These are phyloP conservation scores for Aramus guarauna DNA, from an alignment of 2,113 vertebrate genomes.

Conservation along the genomic window DNA sequence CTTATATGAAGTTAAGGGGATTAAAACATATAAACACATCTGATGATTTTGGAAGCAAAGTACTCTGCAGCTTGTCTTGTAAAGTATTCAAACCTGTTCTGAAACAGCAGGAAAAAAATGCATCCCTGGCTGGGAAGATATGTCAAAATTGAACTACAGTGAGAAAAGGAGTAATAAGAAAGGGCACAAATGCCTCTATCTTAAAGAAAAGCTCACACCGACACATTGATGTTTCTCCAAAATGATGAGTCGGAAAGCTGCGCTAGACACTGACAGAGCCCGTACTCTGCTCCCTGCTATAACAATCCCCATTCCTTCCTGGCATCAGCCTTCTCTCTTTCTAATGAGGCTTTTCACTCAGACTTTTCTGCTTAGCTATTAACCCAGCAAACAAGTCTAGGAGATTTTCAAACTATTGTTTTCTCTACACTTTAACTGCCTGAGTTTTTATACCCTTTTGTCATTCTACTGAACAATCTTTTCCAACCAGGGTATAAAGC, in stretches of 20 bases:
- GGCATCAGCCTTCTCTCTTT: conserved; percentile 23
- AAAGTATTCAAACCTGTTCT: background rate
- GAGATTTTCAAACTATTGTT: conserved; percentile 40
- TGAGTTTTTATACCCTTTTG: conserved; percentile 20
- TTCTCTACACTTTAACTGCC: background rate
- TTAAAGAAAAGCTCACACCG: conserved; percentile 23
- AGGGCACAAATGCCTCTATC: conserved; percentile 7
- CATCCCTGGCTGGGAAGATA: background rate
- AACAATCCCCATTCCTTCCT: conserved; percentile 11
- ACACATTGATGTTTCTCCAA: background rate
- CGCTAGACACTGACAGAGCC: background rate
- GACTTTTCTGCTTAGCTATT: conserved; percentile 26
- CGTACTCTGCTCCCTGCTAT: background rate
- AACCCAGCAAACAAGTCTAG: conserved; percentile 35
- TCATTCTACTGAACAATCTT: conserved; percentile 9
- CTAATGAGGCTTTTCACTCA: conserved; percentile 56
- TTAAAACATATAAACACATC: background rate
- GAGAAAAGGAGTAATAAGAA: conserved; percentile 35
- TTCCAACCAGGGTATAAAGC: background rate
- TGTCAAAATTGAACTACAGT: background rate
- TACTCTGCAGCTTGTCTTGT: background rate
- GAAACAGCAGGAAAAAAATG: background rate
- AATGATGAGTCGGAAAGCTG: conserved; percentile 4
- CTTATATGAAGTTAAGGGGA: background rate
- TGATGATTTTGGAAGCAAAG: background rate